phyloP scores from a whole-genome alignment of 2,888 invertebrate genomes.

The Watsonalla binaria region DNA sequence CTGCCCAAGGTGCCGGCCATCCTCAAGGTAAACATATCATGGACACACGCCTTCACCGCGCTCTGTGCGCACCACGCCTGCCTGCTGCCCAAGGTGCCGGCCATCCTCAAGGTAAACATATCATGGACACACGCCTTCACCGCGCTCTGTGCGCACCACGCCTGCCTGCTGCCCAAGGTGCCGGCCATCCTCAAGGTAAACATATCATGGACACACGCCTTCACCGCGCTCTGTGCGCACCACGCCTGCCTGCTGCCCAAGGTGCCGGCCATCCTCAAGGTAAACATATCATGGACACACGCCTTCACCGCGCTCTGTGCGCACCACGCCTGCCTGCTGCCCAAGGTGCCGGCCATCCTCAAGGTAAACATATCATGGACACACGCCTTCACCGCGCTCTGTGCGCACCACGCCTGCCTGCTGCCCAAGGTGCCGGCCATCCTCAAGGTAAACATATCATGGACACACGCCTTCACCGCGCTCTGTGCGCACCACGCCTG shows the following conservation, averaged over 20 bases:
- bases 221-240: too few species aligned
- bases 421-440: slow-evolving; percentile 90
- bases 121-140: too few species aligned
- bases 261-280: slow-evolving; percentile 88
- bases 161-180: slow-evolving; percentile 87
- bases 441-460: too few species aligned
- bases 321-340: slow-evolving; percentile 80
- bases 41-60: too few species aligned
- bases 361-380: too few species aligned
- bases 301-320: too few species aligned
- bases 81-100: slow-evolving; percentile 89
- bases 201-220: too few species aligned
- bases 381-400: too few species aligned
- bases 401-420: slow-evolving; percentile 74
- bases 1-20: slow-evolving; percentile 90
- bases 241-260: slow-evolving; percentile 84
- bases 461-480: too few species aligned
- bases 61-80: too few species aligned
- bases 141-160: too few species aligned
- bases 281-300: too few species aligned
- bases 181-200: slow-evolving; percentile 85
- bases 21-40: slow-evolving; percentile 82
- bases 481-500: slow-evolving; percentile 52
- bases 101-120: slow-evolving; percentile 85
- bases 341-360: slow-evolving; percentile 88